Conservation (phyloP, 1,140 invertebrate species). For the Philotrypesis tridentata region DNA sequence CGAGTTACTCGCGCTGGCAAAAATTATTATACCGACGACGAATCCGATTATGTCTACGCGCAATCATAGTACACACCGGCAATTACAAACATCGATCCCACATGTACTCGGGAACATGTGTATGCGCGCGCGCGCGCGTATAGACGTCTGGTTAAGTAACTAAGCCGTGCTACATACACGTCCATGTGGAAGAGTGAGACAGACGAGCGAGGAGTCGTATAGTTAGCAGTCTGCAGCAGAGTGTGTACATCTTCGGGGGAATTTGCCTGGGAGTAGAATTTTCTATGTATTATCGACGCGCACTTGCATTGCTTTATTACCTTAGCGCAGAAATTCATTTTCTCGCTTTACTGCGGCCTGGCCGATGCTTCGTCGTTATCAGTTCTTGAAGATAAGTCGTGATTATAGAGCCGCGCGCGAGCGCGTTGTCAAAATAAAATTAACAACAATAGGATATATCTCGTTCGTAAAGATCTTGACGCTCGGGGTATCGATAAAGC, state of each 20-base stretch:
- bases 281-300: too few species aligned
- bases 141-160: slow-evolving; percentile 23
- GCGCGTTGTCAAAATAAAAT: too few species aligned
- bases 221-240: background rate
- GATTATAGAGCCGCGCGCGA: too few species aligned
- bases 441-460: too few species aligned
- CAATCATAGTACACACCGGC: slow-evolving; percentile 26
- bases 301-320: too few species aligned
- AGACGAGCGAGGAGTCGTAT: background rate
- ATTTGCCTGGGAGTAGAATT: too few species aligned
- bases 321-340: too few species aligned
- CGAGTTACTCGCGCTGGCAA: background rate
- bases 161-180: background rate
- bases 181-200: background rate
- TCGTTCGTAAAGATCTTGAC: too few species aligned
- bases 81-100: slow-evolving; percentile 46
- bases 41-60: slow-evolving; percentile 39
- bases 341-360: background rate
- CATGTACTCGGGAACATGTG: background rate
- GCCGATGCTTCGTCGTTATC: background rate
- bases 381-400: background rate
- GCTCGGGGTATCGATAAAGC: background rate
- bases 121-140: too few species aligned
- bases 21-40: slow-evolving; percentile 30
- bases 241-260: background rate